Evolutionary conservation across 1,140 invertebrate genomes (phyloP), one percentile per base, ranked within the genome.

Genomic region (Drosophila nigromelanica): DNA sequence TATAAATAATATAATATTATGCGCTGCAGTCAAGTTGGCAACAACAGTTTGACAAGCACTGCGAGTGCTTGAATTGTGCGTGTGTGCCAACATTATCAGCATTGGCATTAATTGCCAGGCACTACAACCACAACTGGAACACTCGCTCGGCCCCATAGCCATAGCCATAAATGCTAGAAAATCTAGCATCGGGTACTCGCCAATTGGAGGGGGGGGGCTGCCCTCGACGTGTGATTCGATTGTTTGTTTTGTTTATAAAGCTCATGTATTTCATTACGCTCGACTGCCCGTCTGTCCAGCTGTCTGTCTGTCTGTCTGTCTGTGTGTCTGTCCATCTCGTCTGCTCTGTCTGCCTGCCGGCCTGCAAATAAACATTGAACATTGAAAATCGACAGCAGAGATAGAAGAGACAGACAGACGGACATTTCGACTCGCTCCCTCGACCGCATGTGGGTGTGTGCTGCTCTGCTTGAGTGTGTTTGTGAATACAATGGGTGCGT

Each of bases 191-290:
- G 50, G 30, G 0, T 55, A 45, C 14, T 33, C 42, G 14, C 1
- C 15, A 7, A 33, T n/a, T 27, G 8, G 37, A 33, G n/a, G 24
- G 27, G 48, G 27, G n/a, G 24, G 27, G 48, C 47, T 51, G 45
- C 33, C 37, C 54, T 51, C 54, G 54, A 40, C 54, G 64, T 68
- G 64, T 73, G 55, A 64, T 74, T 69, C 47, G 47, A 48, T 70
- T 64, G 81, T 87, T 89, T 87, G 79, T 87, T 87, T 87, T 87
- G 82, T 87, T 87, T 87, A 87, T 89, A 87, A 79, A 87, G 78
- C 82, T 79, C 68, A 87, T 76, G 82, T 75, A 83, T 89, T 86
- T 89, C 73, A 79, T 78, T 87, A 76, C 78, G 73, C 59, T 68
- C 35, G 63, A 14, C 61, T 18, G 43, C n/a, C 37, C 11, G 55